Conservation (phyloP, 2,113 vertebrate species). For the Pavo muticus region DNA sequence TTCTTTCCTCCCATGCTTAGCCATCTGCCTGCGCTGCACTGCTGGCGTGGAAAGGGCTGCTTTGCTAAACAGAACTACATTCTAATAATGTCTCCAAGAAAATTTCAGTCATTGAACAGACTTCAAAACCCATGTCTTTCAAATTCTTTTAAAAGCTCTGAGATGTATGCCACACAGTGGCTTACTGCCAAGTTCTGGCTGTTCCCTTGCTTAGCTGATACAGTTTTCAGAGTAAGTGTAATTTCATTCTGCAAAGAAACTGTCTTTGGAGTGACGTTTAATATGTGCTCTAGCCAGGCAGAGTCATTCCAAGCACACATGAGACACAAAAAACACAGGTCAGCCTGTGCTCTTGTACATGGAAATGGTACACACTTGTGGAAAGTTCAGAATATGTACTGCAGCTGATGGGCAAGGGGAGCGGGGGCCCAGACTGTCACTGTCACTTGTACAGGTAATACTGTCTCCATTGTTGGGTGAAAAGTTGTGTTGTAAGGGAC, state of each 20-base stretch:
- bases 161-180: neutral
- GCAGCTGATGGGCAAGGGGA: neutral
- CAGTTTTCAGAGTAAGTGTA: neutral
- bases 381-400: neutral
- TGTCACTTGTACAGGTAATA: neutral
- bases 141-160: neutral
- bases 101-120: neutral
- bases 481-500: neutral
- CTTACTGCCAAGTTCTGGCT: neutral
- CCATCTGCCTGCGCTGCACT: neutral
- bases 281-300: neutral
- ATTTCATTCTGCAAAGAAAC: neutral
- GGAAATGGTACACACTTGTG: neutral
- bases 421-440: rapidly evolving
- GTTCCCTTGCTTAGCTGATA: neutral
- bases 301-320: neutral
- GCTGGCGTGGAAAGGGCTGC: neutral
- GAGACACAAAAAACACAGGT: neutral
- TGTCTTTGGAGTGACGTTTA: neutral
- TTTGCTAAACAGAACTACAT: neutral
- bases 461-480: no score
- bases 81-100: neutral
- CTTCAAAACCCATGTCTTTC: neutral
- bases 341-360: no score
- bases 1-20: neutral